Conservation (phyloP, 2,797 vertebrate genomes). For the Falco concolor region DNA sequence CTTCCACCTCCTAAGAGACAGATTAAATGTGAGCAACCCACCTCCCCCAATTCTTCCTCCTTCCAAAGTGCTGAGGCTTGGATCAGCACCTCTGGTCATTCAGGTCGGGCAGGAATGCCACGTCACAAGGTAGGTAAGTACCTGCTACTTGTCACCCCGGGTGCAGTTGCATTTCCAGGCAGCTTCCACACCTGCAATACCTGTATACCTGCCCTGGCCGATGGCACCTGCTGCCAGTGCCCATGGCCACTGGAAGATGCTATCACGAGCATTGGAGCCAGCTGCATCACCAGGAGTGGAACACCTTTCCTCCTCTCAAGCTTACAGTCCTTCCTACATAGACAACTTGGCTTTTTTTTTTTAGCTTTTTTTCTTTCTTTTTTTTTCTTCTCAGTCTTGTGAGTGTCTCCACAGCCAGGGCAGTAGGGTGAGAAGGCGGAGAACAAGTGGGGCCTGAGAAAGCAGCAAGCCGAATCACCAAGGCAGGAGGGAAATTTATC, state of each 20-base stretch:
- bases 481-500: neutral
- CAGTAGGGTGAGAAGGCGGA: neutral
- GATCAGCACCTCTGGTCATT: neutral
- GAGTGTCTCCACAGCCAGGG: neutral
- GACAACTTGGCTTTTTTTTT: neutral
- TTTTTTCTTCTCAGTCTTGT: neutral
- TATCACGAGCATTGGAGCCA: accelerated
- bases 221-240: neutral
- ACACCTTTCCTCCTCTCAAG: neutral
- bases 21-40: neutral
- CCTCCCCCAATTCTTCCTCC: neutral
- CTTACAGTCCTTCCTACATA: neutral
- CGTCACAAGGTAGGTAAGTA: accelerated
- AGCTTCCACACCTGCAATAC: neutral
- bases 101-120: neutral
- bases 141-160: neutral
- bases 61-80: accelerated
- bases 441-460: neutral
- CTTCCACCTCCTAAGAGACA: neutral
- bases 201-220: neutral
- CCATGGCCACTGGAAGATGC: accelerated
- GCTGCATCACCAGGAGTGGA: accelerated
- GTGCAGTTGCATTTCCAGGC: neutral
- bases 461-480: neutral
- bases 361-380: neutral